Conservation (phyloP, 2,113 vertebrate genomes). For the Poeciliopsis retropinna region DNA sequence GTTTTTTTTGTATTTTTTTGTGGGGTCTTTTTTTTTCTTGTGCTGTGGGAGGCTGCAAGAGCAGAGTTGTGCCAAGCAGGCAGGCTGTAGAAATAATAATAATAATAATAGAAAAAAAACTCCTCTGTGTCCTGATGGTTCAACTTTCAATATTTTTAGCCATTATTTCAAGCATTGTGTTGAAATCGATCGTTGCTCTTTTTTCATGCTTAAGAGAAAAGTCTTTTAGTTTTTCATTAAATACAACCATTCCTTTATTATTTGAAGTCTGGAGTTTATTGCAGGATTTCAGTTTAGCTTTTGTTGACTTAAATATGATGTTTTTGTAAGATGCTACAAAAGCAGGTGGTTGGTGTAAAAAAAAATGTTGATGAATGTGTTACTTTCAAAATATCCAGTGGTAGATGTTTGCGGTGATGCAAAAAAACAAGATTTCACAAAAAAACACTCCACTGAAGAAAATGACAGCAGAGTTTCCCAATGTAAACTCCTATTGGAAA, state of each 20-base stretch:
- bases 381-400: neutral
- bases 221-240: neutral
- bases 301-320: constrained; percentile 14
- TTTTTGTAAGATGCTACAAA: neutral
- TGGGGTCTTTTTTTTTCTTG: constrained; percentile 13
- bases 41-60: constrained; percentile 49
- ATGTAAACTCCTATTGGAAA: too few species aligned
- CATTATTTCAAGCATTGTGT: constrained; percentile 12
- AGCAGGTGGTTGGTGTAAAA: neutral
- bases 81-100: constrained; percentile 34
- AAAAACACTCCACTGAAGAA: neutral
- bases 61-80: constrained; percentile 55
- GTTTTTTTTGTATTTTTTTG: neutral
- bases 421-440: neutral
- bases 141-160: constrained; percentile 34
- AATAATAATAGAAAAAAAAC: constrained; percentile 1
- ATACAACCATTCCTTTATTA: constrained; percentile 3
- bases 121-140: constrained; percentile 3
- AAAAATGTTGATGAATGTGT: neutral
- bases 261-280: constrained; percentile 15
- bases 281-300: constrained; percentile 19
- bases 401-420: neutral
- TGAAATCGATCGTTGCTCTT: constrained; percentile 10
- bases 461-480: neutral
- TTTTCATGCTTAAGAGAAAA: constrained; percentile 13